A percentile compares a stretch with the other conserved stretches of the same genome.
These are phyloP conservation scores for Microcebus griseorufus DNA, from an alignment of 2,113 vertebrate species.

Conservation along the genomic window DNA sequence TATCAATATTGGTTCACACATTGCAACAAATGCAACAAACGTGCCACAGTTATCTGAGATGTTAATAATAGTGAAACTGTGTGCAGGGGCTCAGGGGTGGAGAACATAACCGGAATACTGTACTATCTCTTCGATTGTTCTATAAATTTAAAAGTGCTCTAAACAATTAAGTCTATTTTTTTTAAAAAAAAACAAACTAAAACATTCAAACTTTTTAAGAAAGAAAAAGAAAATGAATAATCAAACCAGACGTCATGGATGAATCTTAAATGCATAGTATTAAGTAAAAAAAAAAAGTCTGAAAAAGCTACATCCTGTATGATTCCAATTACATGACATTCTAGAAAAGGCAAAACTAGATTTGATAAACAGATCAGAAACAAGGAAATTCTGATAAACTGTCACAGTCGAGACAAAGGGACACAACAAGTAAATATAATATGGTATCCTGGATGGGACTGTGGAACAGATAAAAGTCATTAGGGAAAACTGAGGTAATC, in stretches of 20 bases:
- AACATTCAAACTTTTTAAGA: neutral
- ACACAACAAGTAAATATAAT: neutral
- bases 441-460: neutral
- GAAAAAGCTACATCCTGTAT: neutral
- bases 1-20: neutral
- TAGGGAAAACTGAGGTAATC: neutral
- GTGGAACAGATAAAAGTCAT: constrained; percentile 7
- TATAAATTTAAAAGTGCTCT: neutral
- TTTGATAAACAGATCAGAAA: constrained; percentile 29
- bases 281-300: neutral
- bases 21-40: constrained; percentile 23
- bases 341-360: constrained; percentile 43
- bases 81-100: too few relatives aligned
- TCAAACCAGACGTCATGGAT: neutral
- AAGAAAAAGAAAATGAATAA: neutral
- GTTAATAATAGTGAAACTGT: constrained; percentile 7
- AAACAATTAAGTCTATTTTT: constrained; percentile 37
- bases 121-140: neutral
- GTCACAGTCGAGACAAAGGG: neutral
- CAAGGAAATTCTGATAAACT: constrained; percentile 50
- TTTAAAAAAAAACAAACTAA: neutral
- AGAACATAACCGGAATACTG: neutral
- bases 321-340: constrained; percentile 36
- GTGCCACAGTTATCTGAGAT: neutral
- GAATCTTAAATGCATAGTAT: constrained; percentile 10